Evolutionary conservation across 2,888 invertebrate genomes (phyloP), one percentile per base, ranked within the genome.

Genomic region (Blastobasis lacticolella): DNA sequence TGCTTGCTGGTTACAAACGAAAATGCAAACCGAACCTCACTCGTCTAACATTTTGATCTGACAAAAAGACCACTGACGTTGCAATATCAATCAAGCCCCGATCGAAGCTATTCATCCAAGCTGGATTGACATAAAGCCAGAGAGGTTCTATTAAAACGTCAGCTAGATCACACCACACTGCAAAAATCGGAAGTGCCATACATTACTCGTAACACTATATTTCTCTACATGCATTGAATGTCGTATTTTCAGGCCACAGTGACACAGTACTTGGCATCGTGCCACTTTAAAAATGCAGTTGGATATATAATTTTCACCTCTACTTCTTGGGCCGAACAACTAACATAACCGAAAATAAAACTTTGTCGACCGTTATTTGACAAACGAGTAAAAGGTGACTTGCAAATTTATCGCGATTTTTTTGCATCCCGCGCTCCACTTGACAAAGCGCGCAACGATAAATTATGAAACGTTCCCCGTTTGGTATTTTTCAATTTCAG

Each of bases 341-440:
- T 38, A 45, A 37, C 38, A 9, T 42, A 50, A 45, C 40, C 38
- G 65, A 54, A 60, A 49, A 53, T 45, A 48, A 62, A 61, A 67
- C 59, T 60, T 68, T 62, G 72, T 57, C 56, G 58, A 66, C 67
- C 71, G 71, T 71, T 75, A 72, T 77, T 78, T 83, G 83, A 82
- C 78, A 81, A 82, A 82, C 75, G 81, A 81, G 75, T 71, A 69
- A 67, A 76, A 75, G 75, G 79, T 81, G 80, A 83, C 76, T 78
- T 64, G 81, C 70, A 67, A 81, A 81, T 80, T 78, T 78, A 78
- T 77, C 69, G 72, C 66, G 66, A 70, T 75, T 81, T 81, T 81
- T 81, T 77, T 78, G 71, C 73, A 78, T 76, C 75, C 23, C 71
- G 71, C 68, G 63, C 70, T 63, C 66, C 66, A 66, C 66, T 71